These are phyloP conservation scores for Melanotus villosus DNA, from an alignment of 2,888 invertebrate genomes.

Conservation along the genomic window DNA sequence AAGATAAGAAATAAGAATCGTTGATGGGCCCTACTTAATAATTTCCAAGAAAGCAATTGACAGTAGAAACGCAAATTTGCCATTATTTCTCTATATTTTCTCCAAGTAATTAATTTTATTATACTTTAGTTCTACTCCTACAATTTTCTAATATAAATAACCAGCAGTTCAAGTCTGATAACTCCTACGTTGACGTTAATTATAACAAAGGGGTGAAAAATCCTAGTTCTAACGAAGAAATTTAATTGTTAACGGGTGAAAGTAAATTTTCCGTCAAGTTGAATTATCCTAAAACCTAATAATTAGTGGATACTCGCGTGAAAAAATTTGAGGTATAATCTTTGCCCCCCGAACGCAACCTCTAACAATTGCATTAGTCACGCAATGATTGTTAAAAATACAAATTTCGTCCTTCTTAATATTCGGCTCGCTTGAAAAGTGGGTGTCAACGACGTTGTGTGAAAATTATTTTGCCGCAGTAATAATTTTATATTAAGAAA, in stretches of 20 bases:
- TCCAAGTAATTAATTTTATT: too few relatives aligned
- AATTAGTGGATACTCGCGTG: constrained; percentile 1
- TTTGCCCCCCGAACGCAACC: constrained; percentile 6
- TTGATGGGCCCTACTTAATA: not conserved
- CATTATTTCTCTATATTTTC: too few relatives aligned
- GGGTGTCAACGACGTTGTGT: not conserved
- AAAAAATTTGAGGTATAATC: constrained; percentile 14
- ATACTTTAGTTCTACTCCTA: too few relatives aligned
- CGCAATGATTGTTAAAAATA: constrained; percentile 5
- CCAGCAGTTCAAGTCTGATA: too few relatives aligned
- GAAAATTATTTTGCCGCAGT: too few relatives aligned
- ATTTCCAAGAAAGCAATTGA: not conserved
- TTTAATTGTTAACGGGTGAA: not conserved
- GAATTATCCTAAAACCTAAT: constrained; percentile 19
- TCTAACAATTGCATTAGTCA: not conserved
- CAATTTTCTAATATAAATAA: too few relatives aligned
- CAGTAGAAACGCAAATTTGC: too few relatives aligned
- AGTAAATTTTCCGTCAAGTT: constrained; percentile 5
- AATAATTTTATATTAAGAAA: too few relatives aligned
- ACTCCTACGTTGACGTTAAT: too few relatives aligned
- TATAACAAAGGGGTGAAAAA: too few relatives aligned
- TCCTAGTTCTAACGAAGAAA: too few relatives aligned
- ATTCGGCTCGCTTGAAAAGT: not conserved
- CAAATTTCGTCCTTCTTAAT: constrained; percentile 1
- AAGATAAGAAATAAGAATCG: too few relatives aligned